Evolutionary conservation across 2,888 invertebrate genomes (phyloP), one percentile per base, ranked within the genome.

Genomic region (Strigamia transsilvanica): DNA sequence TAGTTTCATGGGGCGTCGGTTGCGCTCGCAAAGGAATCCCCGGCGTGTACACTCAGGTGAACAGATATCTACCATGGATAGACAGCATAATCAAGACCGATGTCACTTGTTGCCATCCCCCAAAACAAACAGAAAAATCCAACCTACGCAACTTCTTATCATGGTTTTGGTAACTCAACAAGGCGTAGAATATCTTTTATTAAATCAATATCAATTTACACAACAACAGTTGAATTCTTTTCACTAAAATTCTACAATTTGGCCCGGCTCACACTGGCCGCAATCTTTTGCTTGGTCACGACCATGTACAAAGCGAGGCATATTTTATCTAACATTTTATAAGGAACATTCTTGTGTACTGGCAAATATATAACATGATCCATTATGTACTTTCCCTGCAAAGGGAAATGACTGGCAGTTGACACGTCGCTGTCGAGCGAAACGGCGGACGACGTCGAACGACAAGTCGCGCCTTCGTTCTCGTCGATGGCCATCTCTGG

Each of bases 321-420:
- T 56, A 88, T 86, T 56, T 84, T 82, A 83, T 88, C 87, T 15
- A 88, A 85, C 6, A 84, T 85, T 51, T 86, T 84, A 84, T 87
- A 87, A 9, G 88, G 88, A 32, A 88, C 87, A 32, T 84, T 85
- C 82, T 87, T 88, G 84, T 87, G 86, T 38, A 88, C 86, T 6
- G 88, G 88, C 27, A 88, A 84, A 84, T 88, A 88, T 38, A 88
- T 85, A 9, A 88, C 87, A 83, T 88, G 87, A 80, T 88, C 87
- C 27, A 88, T 87, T 42, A 88, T 84, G 82, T 86, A 87, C 66
- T 87, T 85, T 7, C 88, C 88, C 82, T 81, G 73, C 3, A 34
- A n/a, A 18, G 83, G 83, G 41, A 80, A 83, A 66, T 21, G 32
- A 9, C 56, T 56, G 6, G 21, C 21, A 21, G 18, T n/a, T 18